phyloP scores from a whole-genome alignment of 2,797 vertebrate species.

The Cuniculus paca region DNA sequence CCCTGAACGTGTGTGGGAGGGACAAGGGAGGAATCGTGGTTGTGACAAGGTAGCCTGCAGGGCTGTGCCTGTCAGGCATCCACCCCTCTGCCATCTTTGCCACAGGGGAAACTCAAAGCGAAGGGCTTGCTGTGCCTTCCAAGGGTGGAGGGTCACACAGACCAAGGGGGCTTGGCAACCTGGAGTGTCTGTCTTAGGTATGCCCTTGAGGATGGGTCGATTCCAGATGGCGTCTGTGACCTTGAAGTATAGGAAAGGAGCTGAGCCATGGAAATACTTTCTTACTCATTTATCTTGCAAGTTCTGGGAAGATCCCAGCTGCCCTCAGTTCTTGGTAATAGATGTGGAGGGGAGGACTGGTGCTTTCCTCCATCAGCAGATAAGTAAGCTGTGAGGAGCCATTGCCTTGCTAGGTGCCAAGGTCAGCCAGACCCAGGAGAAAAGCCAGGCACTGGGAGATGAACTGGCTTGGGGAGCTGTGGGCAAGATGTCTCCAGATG shows the following conservation, averaged over 20 bases:
- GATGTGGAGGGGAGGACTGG: neutral
- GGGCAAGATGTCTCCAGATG: neutral
- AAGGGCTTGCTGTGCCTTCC: neutral
- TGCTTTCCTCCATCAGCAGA: neutral
- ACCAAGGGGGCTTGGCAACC: neutral
- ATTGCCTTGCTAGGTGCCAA: too few species aligned
- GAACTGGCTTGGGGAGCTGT: neutral
- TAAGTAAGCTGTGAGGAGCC: neutral
- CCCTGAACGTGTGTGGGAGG: too few species aligned
- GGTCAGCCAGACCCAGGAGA: neutral
- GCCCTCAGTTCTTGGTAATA: neutral
- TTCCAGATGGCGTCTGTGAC: neutral
- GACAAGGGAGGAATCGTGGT: neutral
- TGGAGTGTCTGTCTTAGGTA: rapidly evolving
- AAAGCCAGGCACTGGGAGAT: neutral
- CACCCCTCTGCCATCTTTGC: neutral
- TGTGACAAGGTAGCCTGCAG: neutral
- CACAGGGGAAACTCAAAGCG: neutral
- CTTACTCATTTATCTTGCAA: neutral
- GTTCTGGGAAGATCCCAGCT: conserved; percentile 57
- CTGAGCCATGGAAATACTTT: neutral
- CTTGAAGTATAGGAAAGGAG: neutral
- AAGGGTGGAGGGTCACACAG: neutral
- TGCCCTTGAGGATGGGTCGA: too few species aligned
- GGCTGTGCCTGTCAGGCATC: neutral